Conservation (phyloP, 2,888 invertebrate genomes). For the Chaetogeoica ovagalla region DNA sequence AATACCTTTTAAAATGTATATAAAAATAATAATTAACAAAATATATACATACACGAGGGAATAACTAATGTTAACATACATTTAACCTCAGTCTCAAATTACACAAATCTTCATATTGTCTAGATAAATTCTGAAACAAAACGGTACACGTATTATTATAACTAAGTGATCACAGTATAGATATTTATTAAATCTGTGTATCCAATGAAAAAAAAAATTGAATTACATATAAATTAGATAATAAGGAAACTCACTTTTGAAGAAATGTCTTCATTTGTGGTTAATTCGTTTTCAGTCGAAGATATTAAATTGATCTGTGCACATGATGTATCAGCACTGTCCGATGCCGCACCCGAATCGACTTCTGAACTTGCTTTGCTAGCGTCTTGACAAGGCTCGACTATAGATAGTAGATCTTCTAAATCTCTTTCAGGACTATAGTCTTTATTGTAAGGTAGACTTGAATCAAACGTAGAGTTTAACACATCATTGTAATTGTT, state of each 20-base stretch:
- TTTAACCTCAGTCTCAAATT: constrained; percentile 51
- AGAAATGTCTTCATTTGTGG: constrained; percentile 23
- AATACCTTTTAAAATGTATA: constrained; percentile 39
- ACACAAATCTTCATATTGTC: constrained; percentile 54
- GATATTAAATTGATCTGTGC: constrained; percentile 34
- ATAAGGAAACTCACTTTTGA: constrained; percentile 29
- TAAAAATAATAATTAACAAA: neutral
- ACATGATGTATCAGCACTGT: constrained; percentile 46
- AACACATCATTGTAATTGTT: neutral
- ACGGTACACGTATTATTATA: neutral
- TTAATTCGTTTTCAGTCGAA: constrained; percentile 23
- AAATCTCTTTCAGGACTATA: constrained; percentile 52
- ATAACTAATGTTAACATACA: constrained; percentile 41
- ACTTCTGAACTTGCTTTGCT: constrained; percentile 51
- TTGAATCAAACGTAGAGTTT: constrained; percentile 10
- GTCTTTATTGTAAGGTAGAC: constrained; percentile 29
- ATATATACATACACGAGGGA: neutral
- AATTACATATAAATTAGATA: no score
- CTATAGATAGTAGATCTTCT: constrained; percentile 50
- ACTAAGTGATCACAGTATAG: neutral
- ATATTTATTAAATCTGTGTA: neutral
- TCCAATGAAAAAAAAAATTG: neutral
- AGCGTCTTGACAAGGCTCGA: constrained; percentile 48
- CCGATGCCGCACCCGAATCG: constrained; percentile 48
- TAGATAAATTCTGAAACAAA: constrained; percentile 50